These are phyloP conservation scores for Leptopilina clavipes DNA, from an alignment of 1,140 invertebrate species.

Conservation along the genomic window DNA sequence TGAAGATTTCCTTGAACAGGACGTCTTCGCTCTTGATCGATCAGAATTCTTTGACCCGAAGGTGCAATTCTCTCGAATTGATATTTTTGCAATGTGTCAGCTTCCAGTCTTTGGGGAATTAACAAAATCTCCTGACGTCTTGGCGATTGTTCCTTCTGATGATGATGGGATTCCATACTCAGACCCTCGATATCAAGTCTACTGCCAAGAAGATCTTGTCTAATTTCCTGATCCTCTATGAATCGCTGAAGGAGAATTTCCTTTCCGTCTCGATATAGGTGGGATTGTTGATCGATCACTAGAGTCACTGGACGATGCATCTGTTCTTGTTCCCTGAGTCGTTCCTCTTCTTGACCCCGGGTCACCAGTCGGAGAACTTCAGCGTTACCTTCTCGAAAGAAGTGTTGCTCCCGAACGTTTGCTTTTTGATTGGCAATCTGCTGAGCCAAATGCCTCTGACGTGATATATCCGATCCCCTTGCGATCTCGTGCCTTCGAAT, in stretches of 20 bases:
- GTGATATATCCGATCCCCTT: constrained; percentile 80
- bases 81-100: constrained; percentile 57
- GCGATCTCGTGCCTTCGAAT: constrained; percentile 84
- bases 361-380: constrained; percentile 88
- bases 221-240: constrained; percentile 83
- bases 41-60: constrained; percentile 62
- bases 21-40: constrained; percentile 57
- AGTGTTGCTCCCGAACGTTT: constrained; percentile 80
- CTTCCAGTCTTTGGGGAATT: constrained; percentile 65
- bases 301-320: constrained; percentile 70
- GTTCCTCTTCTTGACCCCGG: constrained; percentile 79
- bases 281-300: constrained; percentile 72
- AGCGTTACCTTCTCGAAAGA: constrained; percentile 87
- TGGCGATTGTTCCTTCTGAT: constrained; percentile 76
- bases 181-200: constrained; percentile 65
- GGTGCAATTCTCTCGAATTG: constrained; percentile 62
- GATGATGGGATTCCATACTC: constrained; percentile 62
- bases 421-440: constrained; percentile 57
- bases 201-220: constrained; percentile 56
- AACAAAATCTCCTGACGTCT: constrained; percentile 75
- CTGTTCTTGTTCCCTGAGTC: constrained; percentile 62
- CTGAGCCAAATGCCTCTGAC: constrained; percentile 26
- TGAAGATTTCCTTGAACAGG: constrained; percentile 30
- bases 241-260: constrained; percentile 86
- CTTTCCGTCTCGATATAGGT: constrained; percentile 78